These are phyloP conservation scores for Microctenopoma lineatum DNA, from an alignment of 2,797 vertebrate genomes.

Conservation along the genomic window DNA sequence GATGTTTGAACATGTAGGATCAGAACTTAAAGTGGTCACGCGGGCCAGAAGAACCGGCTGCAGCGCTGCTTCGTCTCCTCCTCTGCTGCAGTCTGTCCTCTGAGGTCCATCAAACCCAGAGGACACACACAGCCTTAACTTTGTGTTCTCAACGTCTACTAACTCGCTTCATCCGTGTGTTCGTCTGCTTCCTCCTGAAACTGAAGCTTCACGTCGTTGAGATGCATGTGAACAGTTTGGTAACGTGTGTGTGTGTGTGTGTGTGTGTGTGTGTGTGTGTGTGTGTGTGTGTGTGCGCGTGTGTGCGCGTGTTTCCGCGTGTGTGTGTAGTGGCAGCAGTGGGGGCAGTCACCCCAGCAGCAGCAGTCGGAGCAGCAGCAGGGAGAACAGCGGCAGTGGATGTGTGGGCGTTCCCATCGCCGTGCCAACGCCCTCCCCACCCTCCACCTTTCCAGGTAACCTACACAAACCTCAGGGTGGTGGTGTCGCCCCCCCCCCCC, in stretches of 20 bases:
- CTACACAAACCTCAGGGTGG: background rate
- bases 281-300: too few relatives aligned
- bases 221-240: too few relatives aligned
- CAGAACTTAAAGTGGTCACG: too few relatives aligned
- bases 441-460: conserved; percentile 93
- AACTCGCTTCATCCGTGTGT: conserved; percentile 16
- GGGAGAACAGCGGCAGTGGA: conserved; percentile 94
- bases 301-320: background rate
- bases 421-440: conserved; percentile 95
- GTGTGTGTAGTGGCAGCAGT: conserved; percentile 89
- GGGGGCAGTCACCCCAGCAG: conserved; percentile 93
- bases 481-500: too few relatives aligned
- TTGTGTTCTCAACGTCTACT: conserved; percentile 38
- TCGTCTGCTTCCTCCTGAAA: too few relatives aligned
- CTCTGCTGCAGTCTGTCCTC: conserved; percentile 25
- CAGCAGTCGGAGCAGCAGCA: conserved; percentile 92
- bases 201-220: too few relatives aligned
- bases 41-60: too few relatives aligned
- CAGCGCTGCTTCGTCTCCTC: background rate
- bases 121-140: conserved; percentile 12
- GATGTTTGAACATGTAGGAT: background rate
- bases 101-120: conserved; percentile 19
- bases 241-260: too few relatives aligned
- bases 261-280: background rate
- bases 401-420: conserved; percentile 96